Percentiles rank a stretch among this genome's conserved stretches.
These are phyloP conservation scores for Sitobion miscanthi DNA, from an alignment of 1,140 invertebrate genomes.

Conservation along the genomic window DNA sequence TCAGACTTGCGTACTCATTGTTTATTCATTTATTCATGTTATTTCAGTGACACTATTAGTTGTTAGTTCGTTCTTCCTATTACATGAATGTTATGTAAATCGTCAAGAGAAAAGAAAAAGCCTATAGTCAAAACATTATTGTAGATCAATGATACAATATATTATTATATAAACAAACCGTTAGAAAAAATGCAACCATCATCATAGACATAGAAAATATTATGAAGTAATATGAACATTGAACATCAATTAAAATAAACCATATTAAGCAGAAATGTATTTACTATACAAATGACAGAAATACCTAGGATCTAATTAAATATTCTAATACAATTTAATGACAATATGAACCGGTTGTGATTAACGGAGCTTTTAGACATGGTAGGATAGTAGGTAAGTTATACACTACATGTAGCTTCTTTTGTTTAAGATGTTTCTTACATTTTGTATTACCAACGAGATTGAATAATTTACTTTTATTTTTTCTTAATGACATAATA, in stretches of 20 bases:
- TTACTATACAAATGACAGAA: background rate
- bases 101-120: background rate
- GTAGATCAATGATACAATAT: background rate
- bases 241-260: background rate
- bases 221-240: too few relatives aligned
- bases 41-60: constrained; percentile 5
- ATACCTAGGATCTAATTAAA: background rate
- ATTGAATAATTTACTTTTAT: background rate
- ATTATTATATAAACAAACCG: background rate
- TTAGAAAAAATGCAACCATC: background rate
- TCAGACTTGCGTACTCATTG: background rate
- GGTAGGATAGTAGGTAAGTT: background rate
- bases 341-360: background rate
- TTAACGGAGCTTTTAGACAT: background rate
- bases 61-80: background rate
- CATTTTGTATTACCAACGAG: background rate
- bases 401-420: background rate
- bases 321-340: background rate
- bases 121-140: background rate
- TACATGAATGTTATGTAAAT: background rate
- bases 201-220: background rate
- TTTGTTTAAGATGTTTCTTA: background rate
- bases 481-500: background rate
- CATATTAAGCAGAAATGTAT: background rate
- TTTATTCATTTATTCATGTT: background rate